These are phyloP conservation scores for Heterohyrax brucei DNA, from an alignment of 2,797 vertebrate genomes.

Conservation along the genomic window DNA sequence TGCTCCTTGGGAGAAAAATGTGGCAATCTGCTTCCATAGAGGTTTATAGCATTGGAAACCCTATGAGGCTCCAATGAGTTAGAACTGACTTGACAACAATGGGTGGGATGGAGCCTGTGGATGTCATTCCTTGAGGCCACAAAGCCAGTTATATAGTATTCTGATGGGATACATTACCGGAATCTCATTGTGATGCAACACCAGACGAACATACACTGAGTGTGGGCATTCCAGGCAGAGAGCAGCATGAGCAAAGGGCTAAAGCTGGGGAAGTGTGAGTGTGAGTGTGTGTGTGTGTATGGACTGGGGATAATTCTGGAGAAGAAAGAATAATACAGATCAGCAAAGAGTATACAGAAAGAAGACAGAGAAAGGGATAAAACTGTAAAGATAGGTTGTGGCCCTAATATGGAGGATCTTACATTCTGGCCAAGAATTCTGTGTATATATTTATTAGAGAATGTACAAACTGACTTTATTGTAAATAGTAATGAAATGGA, in stretches of 20 bases:
- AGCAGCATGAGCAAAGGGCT: not conserved
- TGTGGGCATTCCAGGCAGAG: not conserved
- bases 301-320: not conserved
- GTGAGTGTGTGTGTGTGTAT: not conserved
- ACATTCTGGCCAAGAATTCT: not conserved
- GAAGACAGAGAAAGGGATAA: not conserved
- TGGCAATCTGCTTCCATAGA: too few species aligned
- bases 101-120: not conserved
- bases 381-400: not conserved
- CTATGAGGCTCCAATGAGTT: too few species aligned
- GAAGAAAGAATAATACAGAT: conserved; percentile 8
- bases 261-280: not conserved
- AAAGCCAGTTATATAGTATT: not conserved
- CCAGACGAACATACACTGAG: not conserved
- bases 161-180: not conserved
- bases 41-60: too few species aligned
- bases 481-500: not conserved
- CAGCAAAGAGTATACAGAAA: not conserved
- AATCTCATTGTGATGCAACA: not conserved
- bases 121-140: conserved; percentile 1
- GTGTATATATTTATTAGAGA: conserved; percentile 18
- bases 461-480: conserved; percentile 14
- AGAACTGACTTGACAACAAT: too few species aligned
- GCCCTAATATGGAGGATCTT: not conserved
- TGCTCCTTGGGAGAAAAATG: too few species aligned